Evolutionary conservation across 2,797 vertebrate species (phyloP), one percentile per base, ranked within the genome.

Genomic region (Xenentodon cancila): DNA sequence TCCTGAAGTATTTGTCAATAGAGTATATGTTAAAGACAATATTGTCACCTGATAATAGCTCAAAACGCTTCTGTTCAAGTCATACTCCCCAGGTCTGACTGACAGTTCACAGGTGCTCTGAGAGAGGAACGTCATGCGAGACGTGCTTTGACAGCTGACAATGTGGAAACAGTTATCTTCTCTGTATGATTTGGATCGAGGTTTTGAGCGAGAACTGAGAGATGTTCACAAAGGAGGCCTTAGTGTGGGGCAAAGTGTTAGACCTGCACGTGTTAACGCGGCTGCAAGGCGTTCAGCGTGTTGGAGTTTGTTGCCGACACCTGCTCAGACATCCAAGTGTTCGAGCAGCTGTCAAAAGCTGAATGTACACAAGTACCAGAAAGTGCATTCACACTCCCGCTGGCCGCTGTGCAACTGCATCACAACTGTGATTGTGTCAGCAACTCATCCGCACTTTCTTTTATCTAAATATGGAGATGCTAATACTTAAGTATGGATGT

Each of bases 91-190:
- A 20, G 60, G 47, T 62, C 53, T 88, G 89, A 90, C 37, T 73
- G 89, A 89, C 75, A 71, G 79, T 54, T 55, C 63, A 72, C 90
- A 90, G 84, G 69, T 89, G 89, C 76, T 61, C 56, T 19, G 37
- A 64, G 64, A 63, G 55, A 34, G 13, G 63, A 30, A 64, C 32
- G 71, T 72, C 67, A 82, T 54, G 55, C 37, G 69, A 77, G 71
- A 64, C 68, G 55, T 2, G 44, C 63, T 64, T 47, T 47, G 75
- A 85, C 88, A 91, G 86, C 91, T 88, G 87, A 82, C 65, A 68
- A 59, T 53, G 72, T 68, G 71, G 53, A 81, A 82, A 84, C 50
- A 62, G 64, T 71, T 76, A 73, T 61, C 69, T 80, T 66, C 66
- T 73, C 57, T 48, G 40, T 69, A 50, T 59, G 52, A 75, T 43